Evolutionary conservation across 2,888 invertebrate species (phyloP), one percentile per base, ranked within the genome.

Genomic region (Nymphalis c-album): DNA sequence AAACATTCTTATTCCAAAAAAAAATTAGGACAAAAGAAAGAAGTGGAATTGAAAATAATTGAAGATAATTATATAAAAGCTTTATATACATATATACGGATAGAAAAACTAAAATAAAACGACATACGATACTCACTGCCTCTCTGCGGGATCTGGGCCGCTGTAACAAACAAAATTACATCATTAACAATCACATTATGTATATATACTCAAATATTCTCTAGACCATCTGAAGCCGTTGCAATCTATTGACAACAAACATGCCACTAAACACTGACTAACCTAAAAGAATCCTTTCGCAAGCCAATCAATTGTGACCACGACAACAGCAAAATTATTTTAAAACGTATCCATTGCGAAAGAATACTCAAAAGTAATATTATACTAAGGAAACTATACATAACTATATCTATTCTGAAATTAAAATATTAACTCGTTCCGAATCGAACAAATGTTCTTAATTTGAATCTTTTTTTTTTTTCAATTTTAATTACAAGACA

Each of bases 101-200:
- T 20, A 13, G 8, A 8, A 20, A 16, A 55, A n/a, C 26, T 31
- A 31, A 55, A 7, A 17, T 20, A 26, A 53, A 26, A 26, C 17
- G 35, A 57, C 18, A 62, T 45, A 50, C 72, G 76, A 88, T 94
- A 96, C 96, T 96, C 93, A 96, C 96, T 96, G 95, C 95, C 96
- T 94, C 96, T 95, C 94, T 96, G 96, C 86, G 96, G 96, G 88
- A 96, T 96, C 95, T 96, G 96, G 91, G 96, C 96, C 95, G 96
- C 96, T 96, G 95, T 79, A 96, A 95, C 93, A 94, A 93, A 93
- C 88, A 93, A 88, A 90, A 85, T 69, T 64, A 20, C 47, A 53
- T 35, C 45, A 67, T 75, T 67, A 75, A 35, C 77, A 64, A 66
- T 46, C 59, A 66, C 45, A 69, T 68, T 20, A 68, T 26, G 45